Evolutionary conservation across 1,140 invertebrate species (phyloP).

Genomic region (Drosophila parabipectinata): DNA sequence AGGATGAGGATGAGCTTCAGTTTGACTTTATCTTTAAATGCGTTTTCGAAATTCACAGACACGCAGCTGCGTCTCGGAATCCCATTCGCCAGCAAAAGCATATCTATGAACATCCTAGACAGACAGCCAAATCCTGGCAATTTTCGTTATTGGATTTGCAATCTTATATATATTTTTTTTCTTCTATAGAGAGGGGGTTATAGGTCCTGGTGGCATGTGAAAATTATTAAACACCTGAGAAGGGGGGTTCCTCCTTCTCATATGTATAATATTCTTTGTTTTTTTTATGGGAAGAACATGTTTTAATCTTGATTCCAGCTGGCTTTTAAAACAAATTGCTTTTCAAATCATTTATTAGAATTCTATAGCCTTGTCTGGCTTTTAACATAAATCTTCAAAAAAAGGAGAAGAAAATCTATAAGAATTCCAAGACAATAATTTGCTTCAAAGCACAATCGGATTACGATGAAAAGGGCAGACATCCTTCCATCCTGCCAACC

Average conservation of each 20-base stretch:
- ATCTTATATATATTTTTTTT: not conserved
- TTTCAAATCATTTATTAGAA: too few species aligned
- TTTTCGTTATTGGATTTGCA: slow-evolving; percentile 57
- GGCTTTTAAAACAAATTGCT: too few species aligned
- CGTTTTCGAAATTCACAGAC: slow-evolving; percentile 34
- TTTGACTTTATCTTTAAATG: slow-evolving; percentile 41
- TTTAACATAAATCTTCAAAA: too few species aligned
- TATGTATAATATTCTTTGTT: too few species aligned
- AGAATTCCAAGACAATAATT: slow-evolving; percentile 61
- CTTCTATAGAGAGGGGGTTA: too few species aligned
- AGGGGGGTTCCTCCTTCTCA: too few species aligned
- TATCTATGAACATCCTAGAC: slow-evolving; percentile 5
- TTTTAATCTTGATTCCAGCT: too few species aligned
- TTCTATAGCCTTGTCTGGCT: too few species aligned
- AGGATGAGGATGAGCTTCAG: too few species aligned
- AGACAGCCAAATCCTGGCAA: slow-evolving; percentile 40
- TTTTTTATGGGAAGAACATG: too few species aligned
- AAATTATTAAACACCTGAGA: too few species aligned
- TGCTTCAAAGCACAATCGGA: slow-evolving; percentile 60
- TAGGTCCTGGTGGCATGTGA: too few species aligned
- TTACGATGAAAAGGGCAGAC: slow-evolving; percentile 28
- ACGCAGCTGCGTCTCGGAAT: slow-evolving; percentile 2
- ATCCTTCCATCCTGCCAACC: not conserved
- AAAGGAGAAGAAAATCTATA: slow-evolving; percentile 2
- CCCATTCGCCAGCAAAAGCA: not conserved